phyloP scores from a whole-genome alignment of 2,113 vertebrate genomes.

The Neopipo cinnamomea region DNA sequence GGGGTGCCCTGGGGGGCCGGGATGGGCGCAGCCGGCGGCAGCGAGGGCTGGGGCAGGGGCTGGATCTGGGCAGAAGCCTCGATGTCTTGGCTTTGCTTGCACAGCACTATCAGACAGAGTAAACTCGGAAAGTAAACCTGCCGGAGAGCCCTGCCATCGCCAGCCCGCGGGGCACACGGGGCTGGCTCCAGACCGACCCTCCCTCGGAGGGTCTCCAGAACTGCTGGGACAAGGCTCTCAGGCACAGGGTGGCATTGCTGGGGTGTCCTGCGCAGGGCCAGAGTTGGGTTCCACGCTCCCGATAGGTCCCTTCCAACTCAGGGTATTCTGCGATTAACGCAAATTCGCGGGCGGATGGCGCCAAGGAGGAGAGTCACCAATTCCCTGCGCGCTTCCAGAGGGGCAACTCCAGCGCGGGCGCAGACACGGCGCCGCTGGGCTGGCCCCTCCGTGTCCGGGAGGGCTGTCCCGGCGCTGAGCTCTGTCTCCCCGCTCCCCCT shows the following conservation, averaged over 20 bases:
- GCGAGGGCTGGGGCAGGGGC: slow-evolving; percentile 73
- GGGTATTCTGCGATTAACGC: neutral
- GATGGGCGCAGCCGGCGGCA: slow-evolving; percentile 72
- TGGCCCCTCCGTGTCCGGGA: rapidly evolving
- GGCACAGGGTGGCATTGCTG: neutral
- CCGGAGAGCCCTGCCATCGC: neutral
- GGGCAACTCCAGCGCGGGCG: too few relatives aligned
- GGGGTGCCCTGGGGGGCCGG: slow-evolving; percentile 74
- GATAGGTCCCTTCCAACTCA: neutral
- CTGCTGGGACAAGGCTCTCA: neutral
- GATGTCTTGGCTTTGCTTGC: slow-evolving; percentile 87
- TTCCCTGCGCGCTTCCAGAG: rapidly evolving
- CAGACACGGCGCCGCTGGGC: neutral
- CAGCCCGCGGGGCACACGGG: neutral
- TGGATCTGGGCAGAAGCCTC: slow-evolving; percentile 64
- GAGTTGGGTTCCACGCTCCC: neutral
- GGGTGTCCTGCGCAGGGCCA: neutral
- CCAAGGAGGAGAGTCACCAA: neutral
- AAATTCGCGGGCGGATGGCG: rapidly evolving
- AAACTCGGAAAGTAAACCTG: neutral
- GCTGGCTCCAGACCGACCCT: neutral
- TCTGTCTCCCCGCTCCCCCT: neutral
- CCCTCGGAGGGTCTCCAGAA: neutral
- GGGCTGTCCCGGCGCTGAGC: neutral
- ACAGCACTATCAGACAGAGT: slow-evolving; percentile 76